These are phyloP conservation scores for Oceanites oceanicus DNA, from an alignment of 2,113 vertebrate genomes.

Conservation along the genomic window DNA sequence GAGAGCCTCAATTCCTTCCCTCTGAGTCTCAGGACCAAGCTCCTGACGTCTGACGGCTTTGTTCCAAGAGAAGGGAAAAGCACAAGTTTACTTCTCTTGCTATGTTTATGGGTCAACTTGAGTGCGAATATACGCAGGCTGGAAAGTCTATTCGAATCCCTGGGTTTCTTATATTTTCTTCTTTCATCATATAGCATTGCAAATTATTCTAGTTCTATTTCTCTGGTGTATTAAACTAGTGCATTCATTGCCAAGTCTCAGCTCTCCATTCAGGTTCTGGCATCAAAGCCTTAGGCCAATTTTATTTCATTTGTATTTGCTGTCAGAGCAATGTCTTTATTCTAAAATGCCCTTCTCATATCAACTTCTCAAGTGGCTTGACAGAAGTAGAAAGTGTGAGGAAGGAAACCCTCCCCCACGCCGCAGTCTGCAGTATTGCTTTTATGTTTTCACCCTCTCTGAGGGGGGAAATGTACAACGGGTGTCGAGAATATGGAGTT, in stretches of 20 bases:
- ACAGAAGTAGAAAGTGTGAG: slow-evolving; percentile 61
- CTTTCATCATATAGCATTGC: slow-evolving; percentile 63
- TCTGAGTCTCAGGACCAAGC: neutral
- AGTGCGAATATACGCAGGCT: neutral
- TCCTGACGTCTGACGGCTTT: neutral
- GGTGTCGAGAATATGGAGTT: slow-evolving; percentile 8
- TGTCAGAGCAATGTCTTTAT: slow-evolving; percentile 81
- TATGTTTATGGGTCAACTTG: slow-evolving; percentile 15
- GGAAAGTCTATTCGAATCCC: slow-evolving; percentile 60
- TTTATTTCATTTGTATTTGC: slow-evolving; percentile 81
- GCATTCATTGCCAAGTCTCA: slow-evolving; percentile 64
- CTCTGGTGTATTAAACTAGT: slow-evolving; percentile 67
- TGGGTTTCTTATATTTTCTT: slow-evolving; percentile 60
- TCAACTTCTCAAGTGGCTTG: slow-evolving; percentile 76
- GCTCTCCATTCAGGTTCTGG: slow-evolving; percentile 70
- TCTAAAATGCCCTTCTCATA: slow-evolving; percentile 74
- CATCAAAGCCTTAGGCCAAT: slow-evolving; percentile 80
- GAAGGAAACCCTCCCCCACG: slow-evolving; percentile 38
- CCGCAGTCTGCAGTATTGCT: slow-evolving; percentile 25
- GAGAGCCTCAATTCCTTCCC: neutral
- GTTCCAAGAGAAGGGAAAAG: neutral
- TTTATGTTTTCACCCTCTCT: slow-evolving; percentile 59
- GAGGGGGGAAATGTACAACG: neutral
- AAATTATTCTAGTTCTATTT: slow-evolving; percentile 69
- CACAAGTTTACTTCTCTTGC: neutral